Percentiles rank a stretch among this genome's conserved stretches.
Evolutionary conservation across 2,888 invertebrate species (phyloP).

Genomic region (Tachina grossa): DNA sequence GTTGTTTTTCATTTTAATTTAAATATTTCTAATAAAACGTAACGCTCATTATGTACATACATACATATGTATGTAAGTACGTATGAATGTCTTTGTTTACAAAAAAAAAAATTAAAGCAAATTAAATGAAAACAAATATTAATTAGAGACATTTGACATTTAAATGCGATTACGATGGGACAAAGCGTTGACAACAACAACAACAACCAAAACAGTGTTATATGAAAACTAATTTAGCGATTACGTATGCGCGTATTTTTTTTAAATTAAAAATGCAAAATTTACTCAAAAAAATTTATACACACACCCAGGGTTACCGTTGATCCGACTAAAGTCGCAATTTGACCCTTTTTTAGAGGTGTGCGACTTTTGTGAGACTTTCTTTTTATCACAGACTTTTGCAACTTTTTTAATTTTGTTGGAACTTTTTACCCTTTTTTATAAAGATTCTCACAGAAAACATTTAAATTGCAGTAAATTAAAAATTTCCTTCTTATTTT

Average conservation of each 20-base stretch:
- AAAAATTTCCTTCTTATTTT: too few relatives aligned
- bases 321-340: too few relatives aligned
- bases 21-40: slow-evolving; percentile 23
- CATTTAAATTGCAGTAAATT: too few relatives aligned
- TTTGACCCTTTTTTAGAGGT: too few relatives aligned
- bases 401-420: too few relatives aligned
- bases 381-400: too few relatives aligned
- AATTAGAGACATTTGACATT: slow-evolving; percentile 60
- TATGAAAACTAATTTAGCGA: slow-evolving; percentile 43
- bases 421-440: too few relatives aligned
- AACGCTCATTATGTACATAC: slow-evolving; percentile 15
- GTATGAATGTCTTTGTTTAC: neutral
- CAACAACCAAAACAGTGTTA: neutral
- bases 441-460: too few relatives aligned
- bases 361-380: too few relatives aligned
- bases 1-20: slow-evolving; percentile 18
- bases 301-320: too few relatives aligned
- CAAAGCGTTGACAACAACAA: slow-evolving; percentile 3
- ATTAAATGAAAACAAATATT: slow-evolving; percentile 30
- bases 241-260: slow-evolving; percentile 50
- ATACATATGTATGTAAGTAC: slow-evolving; percentile 21
- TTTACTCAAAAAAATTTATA: neutral
- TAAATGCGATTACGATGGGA: slow-evolving; percentile 44
- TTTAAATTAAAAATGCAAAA: slow-evolving; percentile 49
- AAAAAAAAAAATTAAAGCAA: neutral